A percentile compares a stretch with the other conserved stretches of the same genome.
Evolutionary conservation across 2,113 vertebrate species (phyloP).

Genomic region (Lophotis ruficrista): DNA sequence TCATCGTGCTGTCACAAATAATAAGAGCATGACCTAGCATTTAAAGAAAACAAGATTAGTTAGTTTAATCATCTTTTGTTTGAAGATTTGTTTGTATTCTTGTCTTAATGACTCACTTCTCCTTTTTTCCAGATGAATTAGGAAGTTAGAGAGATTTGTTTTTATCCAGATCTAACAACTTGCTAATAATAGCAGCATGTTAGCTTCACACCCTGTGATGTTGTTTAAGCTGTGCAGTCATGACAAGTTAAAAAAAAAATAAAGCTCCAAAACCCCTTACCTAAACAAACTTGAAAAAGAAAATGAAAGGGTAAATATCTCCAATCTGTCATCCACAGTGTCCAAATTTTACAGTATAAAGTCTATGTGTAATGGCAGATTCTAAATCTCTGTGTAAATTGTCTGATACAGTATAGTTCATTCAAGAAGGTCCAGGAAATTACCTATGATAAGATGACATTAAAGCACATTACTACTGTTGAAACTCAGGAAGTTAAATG

Average conservation of each 20-base stretch:
- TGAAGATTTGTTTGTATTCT: background rate
- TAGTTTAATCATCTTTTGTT: background rate
- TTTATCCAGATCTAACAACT: background rate
- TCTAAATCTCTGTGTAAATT: background rate
- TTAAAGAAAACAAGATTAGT: slow-evolving; percentile 11
- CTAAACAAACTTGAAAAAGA: background rate
- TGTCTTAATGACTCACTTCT: background rate
- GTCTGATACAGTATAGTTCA: background rate
- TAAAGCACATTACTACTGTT: background rate
- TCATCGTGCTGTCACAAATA: background rate
- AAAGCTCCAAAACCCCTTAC: fast-evolving
- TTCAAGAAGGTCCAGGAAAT: background rate
- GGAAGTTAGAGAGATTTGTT: background rate
- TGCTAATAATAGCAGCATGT: background rate
- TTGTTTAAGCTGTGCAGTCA: background rate
- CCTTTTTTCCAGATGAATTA: background rate
- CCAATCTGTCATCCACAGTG: fast-evolving
- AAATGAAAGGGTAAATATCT: background rate
- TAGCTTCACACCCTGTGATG: fast-evolving
- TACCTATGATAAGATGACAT: background rate
- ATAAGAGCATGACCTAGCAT: background rate
- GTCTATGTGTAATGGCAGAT: background rate
- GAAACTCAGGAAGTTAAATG: background rate
- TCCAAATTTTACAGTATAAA: background rate
- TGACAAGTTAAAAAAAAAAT: background rate